Evolutionary conservation across 2,888 invertebrate genomes (phyloP), one percentile per base, ranked within the genome.

Genomic region (Metopia argyrocephala): DNA sequence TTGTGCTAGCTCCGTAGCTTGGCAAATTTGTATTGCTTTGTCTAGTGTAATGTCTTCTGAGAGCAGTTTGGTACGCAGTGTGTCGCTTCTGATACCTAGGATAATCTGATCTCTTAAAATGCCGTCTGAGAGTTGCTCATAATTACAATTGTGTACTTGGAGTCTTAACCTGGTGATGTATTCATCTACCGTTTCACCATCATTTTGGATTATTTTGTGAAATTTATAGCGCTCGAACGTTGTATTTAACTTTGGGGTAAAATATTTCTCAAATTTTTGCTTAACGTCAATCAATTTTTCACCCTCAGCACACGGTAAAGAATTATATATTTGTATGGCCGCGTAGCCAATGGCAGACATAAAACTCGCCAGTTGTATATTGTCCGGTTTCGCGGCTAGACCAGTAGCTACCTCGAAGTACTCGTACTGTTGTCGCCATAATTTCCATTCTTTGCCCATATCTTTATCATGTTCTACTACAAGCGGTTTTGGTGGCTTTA

Each of bases 351-450:
- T 54, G 54, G 38, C 0, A 12, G 31, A 54, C 54, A 54, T 54
- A 23, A 54, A 54, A n/a, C 78, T 71, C 4, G 82, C 83, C 12
- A 76, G 50, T 64, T 84, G 81, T 21, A 74, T 48, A 18, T 27
- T 48, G 27, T 56, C 69, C 20, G 21, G 38, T 46, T 75, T 76
- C n/a, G 45, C 52, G 46, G 71, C 54, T 23, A 54, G 5, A 2
- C 27, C 7, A 52, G 69, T 62, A 3, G 82, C 79, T 18, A 83
- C 27, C 61, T 78, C 59, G 45, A 83, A 78, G 31, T 71, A 74
- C 27, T 82, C 76, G 48, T 79, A 78, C n/a, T 64, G 52, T 64
- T 74, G 83, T 15, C 79, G 82, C 83, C 78, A 70, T 46, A 75
- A 46, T 23, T 75, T 75, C 75, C 66, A 75, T 50, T 56, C 50